Percentiles rank a stretch among this genome's conserved stretches.
Conservation (phyloP, 1,140 invertebrate genomes). For the Papilio dardanus region DNA sequence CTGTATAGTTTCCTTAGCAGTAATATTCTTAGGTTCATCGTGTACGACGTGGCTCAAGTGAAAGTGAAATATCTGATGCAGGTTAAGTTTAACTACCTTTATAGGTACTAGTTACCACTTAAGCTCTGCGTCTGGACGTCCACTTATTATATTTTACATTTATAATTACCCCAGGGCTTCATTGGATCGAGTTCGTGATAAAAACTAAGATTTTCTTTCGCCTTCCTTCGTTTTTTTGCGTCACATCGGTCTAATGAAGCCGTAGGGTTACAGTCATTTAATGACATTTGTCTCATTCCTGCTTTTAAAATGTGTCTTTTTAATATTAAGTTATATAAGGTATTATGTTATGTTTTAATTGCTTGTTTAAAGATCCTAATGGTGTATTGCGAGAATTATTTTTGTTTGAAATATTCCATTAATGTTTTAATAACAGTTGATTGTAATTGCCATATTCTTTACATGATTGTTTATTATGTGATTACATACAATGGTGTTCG, state of each 20-base stretch:
- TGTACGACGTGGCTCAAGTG: conserved; percentile 95
- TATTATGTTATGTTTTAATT: background rate
- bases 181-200: too few relatives aligned
- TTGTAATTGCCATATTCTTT: background rate
- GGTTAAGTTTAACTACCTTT: conserved; percentile 91
- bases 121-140: background rate
- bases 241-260: too few relatives aligned
- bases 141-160: background rate
- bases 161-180: too few relatives aligned
- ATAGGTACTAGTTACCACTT: conserved; percentile 72
- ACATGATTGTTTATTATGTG: background rate
- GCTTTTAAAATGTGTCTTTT: conserved; percentile 5
- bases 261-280: too few relatives aligned
- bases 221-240: too few relatives aligned
- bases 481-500: conserved; percentile 13
- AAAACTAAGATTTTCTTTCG: too few relatives aligned
- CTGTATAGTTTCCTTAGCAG: conserved; percentile 74
- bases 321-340: background rate
- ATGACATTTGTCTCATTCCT: conserved; percentile 4
- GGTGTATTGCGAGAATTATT: background rate
- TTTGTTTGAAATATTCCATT: background rate
- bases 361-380: background rate
- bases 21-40: conserved; percentile 89
- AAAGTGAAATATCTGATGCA: conserved; percentile 91
- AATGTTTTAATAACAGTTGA: background rate